These are phyloP conservation scores for Drosophila pallidifrons DNA, from an alignment of 1,140 invertebrate species.

Conservation along the genomic window DNA sequence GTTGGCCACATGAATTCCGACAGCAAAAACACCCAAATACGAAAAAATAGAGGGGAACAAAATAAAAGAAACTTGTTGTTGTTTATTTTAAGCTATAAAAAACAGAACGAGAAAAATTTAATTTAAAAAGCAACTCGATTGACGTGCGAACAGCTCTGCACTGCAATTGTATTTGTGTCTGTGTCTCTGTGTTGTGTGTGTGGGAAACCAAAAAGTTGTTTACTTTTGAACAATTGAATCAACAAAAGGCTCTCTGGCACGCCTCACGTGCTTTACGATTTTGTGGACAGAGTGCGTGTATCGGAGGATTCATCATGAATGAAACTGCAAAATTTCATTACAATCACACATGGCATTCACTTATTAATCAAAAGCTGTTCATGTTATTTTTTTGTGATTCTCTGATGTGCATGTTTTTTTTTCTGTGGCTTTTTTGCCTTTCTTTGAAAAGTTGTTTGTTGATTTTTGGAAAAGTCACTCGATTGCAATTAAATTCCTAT, in stretches of 20 bases:
- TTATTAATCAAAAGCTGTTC: constrained; percentile 4
- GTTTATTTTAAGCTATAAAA: constrained; percentile 51
- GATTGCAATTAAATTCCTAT: no score
- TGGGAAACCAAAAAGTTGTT: constrained; percentile 54
- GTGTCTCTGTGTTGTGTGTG: constrained; percentile 6
- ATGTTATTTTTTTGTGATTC: neutral
- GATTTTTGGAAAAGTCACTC: no score
- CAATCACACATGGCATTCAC: constrained; percentile 9
- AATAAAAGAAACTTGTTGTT: constrained; percentile 44
- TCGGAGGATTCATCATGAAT: constrained; percentile 2
- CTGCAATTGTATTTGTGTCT: constrained; percentile 1
- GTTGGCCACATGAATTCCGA: constrained; percentile 40
- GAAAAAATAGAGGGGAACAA: neutral
- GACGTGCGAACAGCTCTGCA: constrained; percentile 51
- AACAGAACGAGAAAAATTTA: constrained; percentile 61
- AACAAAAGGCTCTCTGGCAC: constrained; percentile 37
- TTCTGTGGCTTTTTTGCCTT: neutral
- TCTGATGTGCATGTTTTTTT: neutral
- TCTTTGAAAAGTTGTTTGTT: neutral
- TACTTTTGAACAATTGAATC: constrained; percentile 52
- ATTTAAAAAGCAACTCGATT: constrained; percentile 75
- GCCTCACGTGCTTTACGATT: constrained; percentile 20
- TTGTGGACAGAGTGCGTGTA: neutral
- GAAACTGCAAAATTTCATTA: constrained; percentile 18
- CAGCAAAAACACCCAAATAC: neutral